Percentiles rank a stretch among this genome's conserved stretches.
Evolutionary conservation across 2,888 invertebrate species (phyloP).

Genomic region (Xylota sylvarum): DNA sequence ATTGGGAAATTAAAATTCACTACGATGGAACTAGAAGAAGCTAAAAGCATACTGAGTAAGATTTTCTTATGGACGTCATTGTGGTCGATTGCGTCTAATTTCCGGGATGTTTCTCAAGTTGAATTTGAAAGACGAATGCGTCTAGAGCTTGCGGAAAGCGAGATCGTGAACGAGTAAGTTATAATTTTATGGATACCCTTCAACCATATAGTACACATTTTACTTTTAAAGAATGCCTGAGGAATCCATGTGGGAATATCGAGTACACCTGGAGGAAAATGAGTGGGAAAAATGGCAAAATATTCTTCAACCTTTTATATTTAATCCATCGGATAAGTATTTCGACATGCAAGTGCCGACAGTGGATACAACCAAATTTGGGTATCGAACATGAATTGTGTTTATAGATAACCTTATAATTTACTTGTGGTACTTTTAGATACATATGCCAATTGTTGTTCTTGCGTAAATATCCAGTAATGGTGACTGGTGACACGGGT

Average conservation of each 20-base stretch:
- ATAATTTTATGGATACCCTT: background rate
- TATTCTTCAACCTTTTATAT: constrained; percentile 90
- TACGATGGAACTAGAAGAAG: constrained; percentile 85
- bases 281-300: constrained; percentile 92
- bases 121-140: constrained; percentile 89
- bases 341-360: constrained; percentile 97
- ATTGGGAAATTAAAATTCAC: constrained; percentile 87
- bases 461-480: constrained; percentile 90
- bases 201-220: background rate
- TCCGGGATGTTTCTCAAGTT: constrained; percentile 89
- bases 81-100: constrained; percentile 95
- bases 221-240: constrained; percentile 88
- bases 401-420: background rate
- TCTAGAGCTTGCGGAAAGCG: constrained; percentile 86
- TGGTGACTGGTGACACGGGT: constrained; percentile 96
- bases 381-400: constrained; percentile 84
- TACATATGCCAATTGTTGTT: constrained; percentile 88
- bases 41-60: constrained; percentile 89
- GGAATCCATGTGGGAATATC: constrained; percentile 91
- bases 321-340: constrained; percentile 90
- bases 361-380: constrained; percentile 94
- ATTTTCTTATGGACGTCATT: constrained; percentile 93
- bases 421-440: constrained; percentile 72
- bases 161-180: constrained; percentile 24
- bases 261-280: constrained; percentile 89